Base-by-base conservation (phyloP, 2,797 vertebrate species). In the Dicrostonyx torquatus region DNA sequence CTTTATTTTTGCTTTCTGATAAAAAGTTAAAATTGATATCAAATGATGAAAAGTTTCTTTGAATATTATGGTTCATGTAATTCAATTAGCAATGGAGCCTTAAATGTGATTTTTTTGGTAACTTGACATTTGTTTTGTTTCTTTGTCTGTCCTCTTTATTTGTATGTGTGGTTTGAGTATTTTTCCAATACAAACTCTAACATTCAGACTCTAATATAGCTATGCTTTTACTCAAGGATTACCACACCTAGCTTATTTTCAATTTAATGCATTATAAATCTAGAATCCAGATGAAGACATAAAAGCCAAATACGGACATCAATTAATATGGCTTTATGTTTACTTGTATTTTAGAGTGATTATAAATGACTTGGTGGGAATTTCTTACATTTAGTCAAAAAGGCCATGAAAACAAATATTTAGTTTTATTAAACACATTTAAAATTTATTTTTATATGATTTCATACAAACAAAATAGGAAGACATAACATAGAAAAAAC, bases 211-310 rank as follows among this genome's bases (percentile, higher is more conserved):
- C 31, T 13, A 78, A 10, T 2, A 1, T 53, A 78, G 45, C 24
- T 53, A 14, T 6, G 24, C 40, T 24, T 29, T 10, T 20, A 77
- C 5, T n/a, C 22, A n/a, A 37, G 22, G 18, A 22, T 7, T 13
- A n/a, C 31, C 26, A 62, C 12, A 62, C 2, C 2, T 2, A 97
- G 43, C 6, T 94, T 85, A 29, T n/a, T 24, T 92, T 45, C 50
- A 93, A 92, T 75, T 95, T 93, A 90, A 79, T 66, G 29, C 5
- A 90, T 95, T 95, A 78, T 53, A 96, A 97, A 80, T 80, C 5
- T 66, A 58, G 45, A 95, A 94, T 94, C 94, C 91, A 70, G 20
- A 22, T 93, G 62, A 60, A 9, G 5, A 68, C n/a, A 10, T 5
- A 73, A 3, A 89, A 89, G 24, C n/a, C 80, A 89, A 90, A 72